A percentile compares a stretch with the other conserved stretches of the same genome.
Conservation (phyloP, 2,113 vertebrate species). For the Callipepla squamata region DNA sequence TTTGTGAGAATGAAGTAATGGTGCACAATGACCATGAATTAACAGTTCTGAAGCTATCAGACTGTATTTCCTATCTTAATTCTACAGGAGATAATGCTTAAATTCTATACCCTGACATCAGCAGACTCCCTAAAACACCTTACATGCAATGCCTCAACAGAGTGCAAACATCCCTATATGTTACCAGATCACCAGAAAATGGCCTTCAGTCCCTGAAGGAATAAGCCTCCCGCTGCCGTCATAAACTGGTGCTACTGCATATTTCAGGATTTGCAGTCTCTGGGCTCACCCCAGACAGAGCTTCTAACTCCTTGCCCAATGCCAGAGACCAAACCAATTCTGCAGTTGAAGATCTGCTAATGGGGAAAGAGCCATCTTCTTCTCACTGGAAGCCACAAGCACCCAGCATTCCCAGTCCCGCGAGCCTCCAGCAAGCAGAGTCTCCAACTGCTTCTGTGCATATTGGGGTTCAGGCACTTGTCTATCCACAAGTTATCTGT, state of each 20-base stretch:
- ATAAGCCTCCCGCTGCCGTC: background rate
- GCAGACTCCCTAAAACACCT: background rate
- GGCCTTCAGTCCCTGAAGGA: background rate
- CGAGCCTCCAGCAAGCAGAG: background rate
- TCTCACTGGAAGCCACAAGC: background rate
- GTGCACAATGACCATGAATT: background rate
- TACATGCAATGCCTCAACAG: background rate
- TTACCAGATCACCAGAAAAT: background rate
- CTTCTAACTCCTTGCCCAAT: background rate
- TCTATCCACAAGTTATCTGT: too few relatives aligned
- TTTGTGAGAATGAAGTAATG: background rate
- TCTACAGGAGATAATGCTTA: background rate
- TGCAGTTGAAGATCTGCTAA: background rate
- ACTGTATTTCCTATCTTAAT: background rate
- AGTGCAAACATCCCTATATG: background rate
- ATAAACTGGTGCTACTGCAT: background rate
- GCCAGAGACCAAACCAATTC: background rate
- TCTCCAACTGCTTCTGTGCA: background rate
- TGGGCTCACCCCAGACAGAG: background rate
- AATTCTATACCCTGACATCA: background rate
- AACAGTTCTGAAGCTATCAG: background rate
- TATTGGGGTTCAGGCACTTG: background rate
- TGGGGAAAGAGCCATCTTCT: background rate
- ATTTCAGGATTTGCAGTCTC: background rate
- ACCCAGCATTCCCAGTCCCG: background rate